Evolutionary conservation across 2,888 invertebrate genomes (phyloP), one percentile per base, ranked within the genome.

Genomic region (Drosophila vallismaia): DNA sequence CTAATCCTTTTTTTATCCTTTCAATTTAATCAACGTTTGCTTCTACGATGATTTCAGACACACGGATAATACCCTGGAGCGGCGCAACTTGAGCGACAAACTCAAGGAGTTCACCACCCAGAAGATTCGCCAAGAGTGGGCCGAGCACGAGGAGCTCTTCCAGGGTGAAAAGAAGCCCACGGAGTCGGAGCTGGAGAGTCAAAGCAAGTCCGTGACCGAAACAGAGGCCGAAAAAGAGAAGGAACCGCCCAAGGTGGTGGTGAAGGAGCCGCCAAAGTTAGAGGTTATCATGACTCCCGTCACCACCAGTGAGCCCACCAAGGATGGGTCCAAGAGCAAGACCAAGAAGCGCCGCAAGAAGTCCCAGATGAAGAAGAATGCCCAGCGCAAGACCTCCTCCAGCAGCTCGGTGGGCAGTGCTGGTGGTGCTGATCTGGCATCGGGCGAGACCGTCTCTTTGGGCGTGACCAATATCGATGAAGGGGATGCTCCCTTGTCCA

Each of bases 291-390:
- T 42, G 0, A 49, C 44, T 6, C 62, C 71, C 6, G 52, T 79
- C 26, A 40, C 40, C 12, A 48, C 36, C 24, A 31, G 24, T 12
- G 31, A 52, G 59, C 24, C 49, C 52, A 93, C 92, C 19, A 94
- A 94, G 64, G 92, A 92, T 51, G 91, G 91, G 48, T 85, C 88
- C 9, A 91, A 92, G 55, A 87, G 79, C 83, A 96, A 96, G 89
- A 96, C 96, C 89, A 95, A 96, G 91, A 96, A 95, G 90, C 94
- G 96, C 58, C 95, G 96, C 77, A 95, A 95, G 92, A 96, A 95
- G 93, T 94, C 94, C 36, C 93, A 95, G 77, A 94, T 95, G 91
- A 96, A 96, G 92, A 95, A 95, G 92, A 96, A 95, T 81, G 92
- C 93, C 0, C 95, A 95, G 85, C 93, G 96, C 62, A 96, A 96